Evolutionary conservation across 1,140 invertebrate species (phyloP).

Genomic region (Ceratina japonica): DNA sequence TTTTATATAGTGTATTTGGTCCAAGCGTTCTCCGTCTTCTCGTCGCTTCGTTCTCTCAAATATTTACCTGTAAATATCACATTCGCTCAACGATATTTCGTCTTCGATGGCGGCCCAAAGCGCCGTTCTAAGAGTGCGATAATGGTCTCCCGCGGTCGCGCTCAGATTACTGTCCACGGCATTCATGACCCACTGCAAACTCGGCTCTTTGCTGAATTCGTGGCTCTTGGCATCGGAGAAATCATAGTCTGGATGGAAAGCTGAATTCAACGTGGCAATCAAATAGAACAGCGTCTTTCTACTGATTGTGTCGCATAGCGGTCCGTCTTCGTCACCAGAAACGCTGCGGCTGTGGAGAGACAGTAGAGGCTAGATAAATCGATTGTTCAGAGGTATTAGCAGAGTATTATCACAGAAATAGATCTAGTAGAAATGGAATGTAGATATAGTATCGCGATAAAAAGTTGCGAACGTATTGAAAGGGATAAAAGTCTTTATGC

Average conservation of each 20-base stretch:
- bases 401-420: conserved; percentile 1
- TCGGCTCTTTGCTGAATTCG: conserved; percentile 97
- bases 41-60: neutral
- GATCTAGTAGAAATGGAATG: too few relatives aligned
- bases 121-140: conserved; percentile 87
- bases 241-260: conserved; percentile 98
- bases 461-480: neutral
- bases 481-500: neutral
- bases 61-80: conserved; percentile 94
- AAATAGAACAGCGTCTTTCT: conserved; percentile 98
- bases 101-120: conserved; percentile 96
- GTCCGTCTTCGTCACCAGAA: conserved; percentile 92
- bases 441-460: neutral
- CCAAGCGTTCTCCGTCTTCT: neutral
- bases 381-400: neutral
- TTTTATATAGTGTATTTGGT: neutral
- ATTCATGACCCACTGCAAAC: conserved; percentile 93
- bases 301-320: conserved; percentile 95
- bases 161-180: conserved; percentile 93
- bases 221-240: conserved; percentile 98
- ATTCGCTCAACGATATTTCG: conserved; percentile 93
- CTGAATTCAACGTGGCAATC: conserved; percentile 98
- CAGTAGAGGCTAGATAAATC: neutral
- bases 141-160: conserved; percentile 91
- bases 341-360: conserved; percentile 84